Base-by-base conservation (phyloP, 2,113 vertebrate genomes). In the Laterallus jamaicensis region DNA sequence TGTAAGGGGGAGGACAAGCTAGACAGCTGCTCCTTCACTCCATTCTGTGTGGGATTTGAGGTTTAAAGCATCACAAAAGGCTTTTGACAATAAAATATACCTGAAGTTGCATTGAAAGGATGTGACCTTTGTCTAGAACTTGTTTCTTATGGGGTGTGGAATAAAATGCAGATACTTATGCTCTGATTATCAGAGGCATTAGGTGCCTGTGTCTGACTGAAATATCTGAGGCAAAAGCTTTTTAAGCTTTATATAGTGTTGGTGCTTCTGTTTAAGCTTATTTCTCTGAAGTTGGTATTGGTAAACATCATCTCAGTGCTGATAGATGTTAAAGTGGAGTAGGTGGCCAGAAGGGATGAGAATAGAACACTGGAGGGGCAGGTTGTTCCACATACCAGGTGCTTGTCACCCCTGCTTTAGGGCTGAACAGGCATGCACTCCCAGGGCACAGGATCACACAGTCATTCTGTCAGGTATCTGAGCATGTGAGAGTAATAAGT, bases 371-470 rank as follows among this genome's bases (percentile, higher is more conserved):
- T 71, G n/a, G 19, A 22, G 62, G 47, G 37, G 10, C 25, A 58
- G 25, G 7, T 54, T 20, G 42, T 71, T 37, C 47, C 62, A 12
- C 4, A 0, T 55, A 20, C 24, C 0, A 3, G 17, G 4, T 83
- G 24, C 37, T 31, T 76, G 62, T 52, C 62, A 32, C 6, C 8
- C 55, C n/a, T 25, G 32, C 47, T 70, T 49, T 47, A 29, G 47
- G 62, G 62, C 44, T 47, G 32, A 25, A 39, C 25, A 9, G 0
- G 10, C 4, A 0, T 4, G 6, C 2, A 0, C 1, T 1, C 20
- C 28, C 20, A 49, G 18, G 44, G 47, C 25, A 9, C 3, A 6
- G 20, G 15, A 4, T 15, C 31, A 17, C 19, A 54, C 42, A 55
- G 50, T 37, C 20, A 20, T 12, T 50, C 11, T 6, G 1, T 74